Evolutionary conservation across 2,113 vertebrate genomes (phyloP).

Genomic region (Varanus komodoensis): DNA sequence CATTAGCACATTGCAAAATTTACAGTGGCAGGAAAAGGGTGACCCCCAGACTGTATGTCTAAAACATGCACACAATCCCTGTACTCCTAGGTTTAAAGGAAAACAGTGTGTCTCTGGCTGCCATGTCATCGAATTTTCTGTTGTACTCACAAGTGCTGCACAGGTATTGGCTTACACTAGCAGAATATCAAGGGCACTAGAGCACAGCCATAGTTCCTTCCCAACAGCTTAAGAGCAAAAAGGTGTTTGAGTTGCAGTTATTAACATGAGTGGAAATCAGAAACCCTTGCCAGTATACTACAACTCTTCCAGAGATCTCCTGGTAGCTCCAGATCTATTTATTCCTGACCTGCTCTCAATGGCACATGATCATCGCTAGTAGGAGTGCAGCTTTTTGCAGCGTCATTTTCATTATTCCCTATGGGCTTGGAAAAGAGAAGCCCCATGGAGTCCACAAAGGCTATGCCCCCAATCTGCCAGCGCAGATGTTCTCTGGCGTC

Average conservation of each 20-base stretch:
- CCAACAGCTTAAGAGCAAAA: background rate
- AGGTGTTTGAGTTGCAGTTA: background rate
- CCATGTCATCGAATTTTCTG: too few species aligned
- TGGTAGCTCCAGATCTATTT: background rate
- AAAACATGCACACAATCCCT: too few species aligned
- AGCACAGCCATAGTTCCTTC: too few species aligned
- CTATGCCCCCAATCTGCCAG: constrained; percentile 36
- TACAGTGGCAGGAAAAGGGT: too few species aligned
- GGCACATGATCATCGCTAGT: background rate
- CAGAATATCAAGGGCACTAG: too few species aligned
- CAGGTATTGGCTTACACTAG: too few species aligned
- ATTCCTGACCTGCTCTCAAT: background rate
- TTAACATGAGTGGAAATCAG: background rate
- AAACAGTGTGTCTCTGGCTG: too few species aligned
- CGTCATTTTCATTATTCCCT: background rate
- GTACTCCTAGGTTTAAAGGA: too few species aligned
- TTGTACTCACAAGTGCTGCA: too few species aligned
- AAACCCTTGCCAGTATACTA: background rate
- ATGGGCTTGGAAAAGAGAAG: constrained; percentile 2
- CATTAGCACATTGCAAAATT: too few species aligned
- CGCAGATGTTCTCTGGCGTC: constrained; percentile 20
- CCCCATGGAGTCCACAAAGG: background rate
- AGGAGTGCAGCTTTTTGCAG: background rate
- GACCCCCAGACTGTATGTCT: too few species aligned
- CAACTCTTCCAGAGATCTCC: background rate